Percentiles rank a stretch among this genome's conserved stretches.
Evolutionary conservation across 2,113 vertebrate genomes (phyloP).

Genomic region (Phasianus colchicus): DNA sequence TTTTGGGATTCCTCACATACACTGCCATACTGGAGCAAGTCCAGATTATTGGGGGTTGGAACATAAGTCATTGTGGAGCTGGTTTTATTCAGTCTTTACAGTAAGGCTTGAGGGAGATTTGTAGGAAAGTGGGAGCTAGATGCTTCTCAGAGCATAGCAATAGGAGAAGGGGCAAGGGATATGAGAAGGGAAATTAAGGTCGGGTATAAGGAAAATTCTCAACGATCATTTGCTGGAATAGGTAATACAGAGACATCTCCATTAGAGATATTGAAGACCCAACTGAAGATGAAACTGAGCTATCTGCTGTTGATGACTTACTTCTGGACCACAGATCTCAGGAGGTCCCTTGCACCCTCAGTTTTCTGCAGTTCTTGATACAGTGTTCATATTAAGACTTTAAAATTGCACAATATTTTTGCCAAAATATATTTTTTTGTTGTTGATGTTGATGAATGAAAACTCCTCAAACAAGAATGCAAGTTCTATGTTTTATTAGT

Average conservation of each 20-base stretch:
- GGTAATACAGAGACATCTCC: background rate
- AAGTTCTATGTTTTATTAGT: background rate
- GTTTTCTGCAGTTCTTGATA: background rate
- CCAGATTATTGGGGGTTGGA: background rate
- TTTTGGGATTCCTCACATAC: background rate
- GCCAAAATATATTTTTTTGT: background rate
- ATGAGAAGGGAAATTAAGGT: background rate
- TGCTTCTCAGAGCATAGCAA: background rate
- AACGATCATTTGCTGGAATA: background rate
- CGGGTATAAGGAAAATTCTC: background rate
- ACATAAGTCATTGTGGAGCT: background rate
- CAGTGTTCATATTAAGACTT: background rate
- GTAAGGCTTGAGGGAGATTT: background rate
- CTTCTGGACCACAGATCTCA: background rate
- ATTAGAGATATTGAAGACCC: background rate
- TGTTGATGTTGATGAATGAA: background rate
- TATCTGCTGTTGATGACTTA: background rate
- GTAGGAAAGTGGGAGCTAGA: background rate
- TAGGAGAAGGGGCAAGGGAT: background rate
- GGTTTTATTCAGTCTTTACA: background rate
- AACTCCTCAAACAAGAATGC: background rate
- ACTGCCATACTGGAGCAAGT: background rate
- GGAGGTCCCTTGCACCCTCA: background rate
- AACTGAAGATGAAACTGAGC: rapidly evolving
- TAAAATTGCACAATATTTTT: background rate